Conservation (phyloP, 2,888 invertebrate genomes). For the Hirtodrosophila histrioides region DNA sequence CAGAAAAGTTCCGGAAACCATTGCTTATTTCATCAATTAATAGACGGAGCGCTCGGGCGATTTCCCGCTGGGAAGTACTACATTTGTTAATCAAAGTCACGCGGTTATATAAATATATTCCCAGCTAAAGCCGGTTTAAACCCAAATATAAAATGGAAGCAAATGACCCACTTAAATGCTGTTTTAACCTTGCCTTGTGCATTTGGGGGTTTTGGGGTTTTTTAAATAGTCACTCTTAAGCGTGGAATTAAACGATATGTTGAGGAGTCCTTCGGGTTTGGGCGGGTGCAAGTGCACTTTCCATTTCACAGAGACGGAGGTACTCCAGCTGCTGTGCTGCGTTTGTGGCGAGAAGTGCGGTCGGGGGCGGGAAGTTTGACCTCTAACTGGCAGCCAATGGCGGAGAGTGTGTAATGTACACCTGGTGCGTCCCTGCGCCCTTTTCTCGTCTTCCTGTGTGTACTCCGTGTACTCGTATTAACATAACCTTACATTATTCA, state of each 20-base stretch:
- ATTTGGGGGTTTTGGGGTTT: no score
- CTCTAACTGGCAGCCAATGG: conserved; percentile 53
- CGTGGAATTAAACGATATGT: conserved; percentile 6
- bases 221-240: no score
- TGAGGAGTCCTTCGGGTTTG: conserved; percentile 9
- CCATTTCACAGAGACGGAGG: conserved; percentile 19
- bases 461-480: conserved; percentile 50
- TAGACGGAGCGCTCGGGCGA: no score
- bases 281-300: conserved; percentile 43
- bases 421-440: conserved; percentile 40
- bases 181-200: no score
- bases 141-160: no score
- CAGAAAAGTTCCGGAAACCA: no score
- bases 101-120: no score
- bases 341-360: conserved; percentile 1
- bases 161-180: no score
- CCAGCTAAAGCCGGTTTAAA: no score
- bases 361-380: conserved; percentile 23
- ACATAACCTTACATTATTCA: conserved; percentile 76
- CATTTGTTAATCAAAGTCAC: no score
- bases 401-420: conserved; percentile 52
- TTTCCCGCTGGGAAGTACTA: no score
- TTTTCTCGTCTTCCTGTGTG: conserved; percentile 14
- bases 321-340: neutral
- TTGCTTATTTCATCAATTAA: no score